Conservation (phyloP, 2,113 vertebrate species). For the Columbina picui region DNA sequence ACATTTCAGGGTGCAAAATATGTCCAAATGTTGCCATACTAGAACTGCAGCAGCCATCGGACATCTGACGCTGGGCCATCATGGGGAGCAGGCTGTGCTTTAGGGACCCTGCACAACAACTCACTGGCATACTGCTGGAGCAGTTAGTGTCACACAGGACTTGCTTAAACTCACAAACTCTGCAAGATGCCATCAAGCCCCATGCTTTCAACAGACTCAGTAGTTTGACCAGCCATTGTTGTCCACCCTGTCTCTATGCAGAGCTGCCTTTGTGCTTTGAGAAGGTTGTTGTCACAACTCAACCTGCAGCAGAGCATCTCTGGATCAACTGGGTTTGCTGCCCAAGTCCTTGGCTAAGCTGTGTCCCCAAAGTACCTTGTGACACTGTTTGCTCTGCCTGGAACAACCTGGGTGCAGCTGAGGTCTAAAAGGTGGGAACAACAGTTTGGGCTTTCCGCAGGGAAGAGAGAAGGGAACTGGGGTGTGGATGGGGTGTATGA, state of each 20-base stretch:
- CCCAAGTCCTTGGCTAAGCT: fast-evolving
- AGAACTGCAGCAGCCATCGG: background rate
- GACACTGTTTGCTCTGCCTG: background rate
- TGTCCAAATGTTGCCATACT: background rate
- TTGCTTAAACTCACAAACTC: background rate
- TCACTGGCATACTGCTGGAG: background rate
- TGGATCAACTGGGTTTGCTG: background rate
- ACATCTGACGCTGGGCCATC: fast-evolving
- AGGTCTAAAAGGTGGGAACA: background rate
- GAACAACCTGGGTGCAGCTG: background rate
- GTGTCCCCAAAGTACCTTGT: background rate
- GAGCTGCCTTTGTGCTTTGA: background rate
- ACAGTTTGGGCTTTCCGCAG: background rate
- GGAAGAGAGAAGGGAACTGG: background rate
- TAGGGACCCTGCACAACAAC: background rate
- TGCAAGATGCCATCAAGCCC: background rate
- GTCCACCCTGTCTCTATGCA: fast-evolving
- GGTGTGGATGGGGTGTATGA: background rate
- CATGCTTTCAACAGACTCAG: background rate
- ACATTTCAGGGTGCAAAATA: background rate
- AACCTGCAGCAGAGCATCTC: background rate
- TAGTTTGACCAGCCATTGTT: background rate
- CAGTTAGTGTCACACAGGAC: background rate
- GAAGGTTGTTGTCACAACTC: background rate
- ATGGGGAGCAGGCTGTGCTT: background rate